A percentile compares a stretch with the other conserved stretches of the same genome.
Evolutionary conservation across 2,797 vertebrate genomes (phyloP).

Genomic region (Buceros bicornis): DNA sequence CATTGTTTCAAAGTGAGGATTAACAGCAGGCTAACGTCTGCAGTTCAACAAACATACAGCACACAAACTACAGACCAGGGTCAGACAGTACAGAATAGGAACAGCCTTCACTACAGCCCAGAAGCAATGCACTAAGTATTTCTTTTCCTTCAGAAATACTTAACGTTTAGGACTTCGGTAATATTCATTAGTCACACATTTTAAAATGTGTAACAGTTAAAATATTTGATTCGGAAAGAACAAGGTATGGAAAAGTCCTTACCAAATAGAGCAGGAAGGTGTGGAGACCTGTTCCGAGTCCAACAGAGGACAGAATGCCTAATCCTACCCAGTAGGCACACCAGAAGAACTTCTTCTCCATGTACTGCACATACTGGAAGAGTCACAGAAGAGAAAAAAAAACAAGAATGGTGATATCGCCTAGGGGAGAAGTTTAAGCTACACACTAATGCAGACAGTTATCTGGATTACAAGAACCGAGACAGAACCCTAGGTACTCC

Average conservation of each 20-base stretch:
- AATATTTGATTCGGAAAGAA: not conserved
- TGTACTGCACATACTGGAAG: constrained; percentile 88
- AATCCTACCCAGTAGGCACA: constrained; percentile 99
- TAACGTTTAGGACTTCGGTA: accelerated
- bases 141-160: not conserved
- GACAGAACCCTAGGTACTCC: not conserved
- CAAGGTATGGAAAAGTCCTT: constrained; percentile 64
- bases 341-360: constrained; percentile 95
- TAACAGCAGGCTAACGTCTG: not conserved
- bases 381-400: not conserved
- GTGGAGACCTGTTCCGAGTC: constrained; percentile 97
- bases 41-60: not conserved
- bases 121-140: not conserved
- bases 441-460: not conserved
- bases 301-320: constrained; percentile 92
- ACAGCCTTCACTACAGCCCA: not conserved
- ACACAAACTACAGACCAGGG: not conserved
- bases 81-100: not conserved
- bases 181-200: not conserved
- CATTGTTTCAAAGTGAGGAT: not conserved
- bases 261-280: constrained; percentile 98
- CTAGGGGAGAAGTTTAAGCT: not conserved
- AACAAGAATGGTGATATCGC: not conserved
- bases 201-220: not conserved
- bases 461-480: not conserved